These are phyloP conservation scores for Tolypeutes matacus DNA, from an alignment of 2,797 vertebrate genomes.

Conservation along the genomic window DNA sequence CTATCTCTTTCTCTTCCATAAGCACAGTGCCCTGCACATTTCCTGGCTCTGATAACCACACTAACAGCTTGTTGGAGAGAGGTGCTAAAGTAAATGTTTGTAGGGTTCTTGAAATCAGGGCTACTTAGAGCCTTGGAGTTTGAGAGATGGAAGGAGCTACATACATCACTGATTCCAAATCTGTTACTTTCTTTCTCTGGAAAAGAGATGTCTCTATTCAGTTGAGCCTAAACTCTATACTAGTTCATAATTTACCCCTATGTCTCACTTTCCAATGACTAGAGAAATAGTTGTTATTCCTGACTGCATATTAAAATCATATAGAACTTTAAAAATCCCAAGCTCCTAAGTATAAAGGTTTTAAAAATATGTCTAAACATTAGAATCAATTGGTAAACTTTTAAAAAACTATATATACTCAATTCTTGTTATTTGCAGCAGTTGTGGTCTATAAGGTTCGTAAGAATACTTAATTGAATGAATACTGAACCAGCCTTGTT, in stretches of 20 bases:
- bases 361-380: neutral
- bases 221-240: neutral
- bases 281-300: neutral
- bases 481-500: no score
- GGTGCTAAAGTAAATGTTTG: neutral
- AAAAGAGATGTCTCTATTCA: neutral
- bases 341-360: neutral
- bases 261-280: neutral
- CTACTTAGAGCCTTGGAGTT: neutral
- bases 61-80: neutral
- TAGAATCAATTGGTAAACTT: neutral
- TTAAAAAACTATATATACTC: neutral
- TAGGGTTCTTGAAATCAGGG: neutral
- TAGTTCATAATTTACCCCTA: neutral
- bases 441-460: no score
- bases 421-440: no score
- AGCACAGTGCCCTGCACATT: neutral
- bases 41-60: neutral
- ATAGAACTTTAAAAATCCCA: neutral
- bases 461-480: no score
- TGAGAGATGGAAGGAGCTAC: conserved; percentile 2
- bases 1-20: neutral
- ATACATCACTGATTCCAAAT: neutral
- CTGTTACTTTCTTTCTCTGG: neutral
- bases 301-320: neutral